A percentile compares a stretch with the other conserved stretches of the same genome.
Conservation (phyloP, 2,113 vertebrate species). For the Eolophus roseicapilla region DNA sequence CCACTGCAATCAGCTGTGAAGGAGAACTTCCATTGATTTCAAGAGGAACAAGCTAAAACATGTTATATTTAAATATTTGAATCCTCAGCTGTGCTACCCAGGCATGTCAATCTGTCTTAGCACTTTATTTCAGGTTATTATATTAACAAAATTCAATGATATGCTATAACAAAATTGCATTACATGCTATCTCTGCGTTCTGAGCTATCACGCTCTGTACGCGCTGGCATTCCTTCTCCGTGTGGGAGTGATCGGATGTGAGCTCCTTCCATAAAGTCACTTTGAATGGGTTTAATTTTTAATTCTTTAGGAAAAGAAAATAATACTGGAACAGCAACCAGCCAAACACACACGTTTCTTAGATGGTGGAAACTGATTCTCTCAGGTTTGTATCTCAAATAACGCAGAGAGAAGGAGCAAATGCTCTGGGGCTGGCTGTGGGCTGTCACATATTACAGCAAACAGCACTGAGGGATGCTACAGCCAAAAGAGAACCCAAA, state of each 20-base stretch:
- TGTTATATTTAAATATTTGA: conserved; percentile 23
- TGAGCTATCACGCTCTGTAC: neutral
- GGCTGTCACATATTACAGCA: neutral
- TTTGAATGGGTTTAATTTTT: neutral
- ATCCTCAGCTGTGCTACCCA: conserved; percentile 8
- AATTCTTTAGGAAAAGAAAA: neutral
- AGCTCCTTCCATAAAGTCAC: neutral
- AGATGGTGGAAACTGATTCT: neutral
- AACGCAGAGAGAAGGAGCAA: neutral
- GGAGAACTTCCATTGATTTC: conserved; percentile 24
- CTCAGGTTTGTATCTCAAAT: neutral
- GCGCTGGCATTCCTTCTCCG: neutral
- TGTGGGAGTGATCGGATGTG: neutral
- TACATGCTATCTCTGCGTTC: neutral
- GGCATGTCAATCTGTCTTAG: conserved; percentile 21
- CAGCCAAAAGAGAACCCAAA: conserved; percentile 12
- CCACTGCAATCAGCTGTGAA: conserved; percentile 3
- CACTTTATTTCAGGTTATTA: conserved; percentile 46
- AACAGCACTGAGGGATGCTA: neutral
- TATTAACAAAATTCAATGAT: conserved; percentile 34
- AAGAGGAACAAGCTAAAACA: neutral
- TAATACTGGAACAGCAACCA: neutral
- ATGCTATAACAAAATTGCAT: conserved; percentile 7
- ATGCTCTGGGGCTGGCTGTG: neutral
- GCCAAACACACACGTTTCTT: neutral